Conservation (phyloP, 2,797 vertebrate species). For the Pogonophryne albipinna region DNA sequence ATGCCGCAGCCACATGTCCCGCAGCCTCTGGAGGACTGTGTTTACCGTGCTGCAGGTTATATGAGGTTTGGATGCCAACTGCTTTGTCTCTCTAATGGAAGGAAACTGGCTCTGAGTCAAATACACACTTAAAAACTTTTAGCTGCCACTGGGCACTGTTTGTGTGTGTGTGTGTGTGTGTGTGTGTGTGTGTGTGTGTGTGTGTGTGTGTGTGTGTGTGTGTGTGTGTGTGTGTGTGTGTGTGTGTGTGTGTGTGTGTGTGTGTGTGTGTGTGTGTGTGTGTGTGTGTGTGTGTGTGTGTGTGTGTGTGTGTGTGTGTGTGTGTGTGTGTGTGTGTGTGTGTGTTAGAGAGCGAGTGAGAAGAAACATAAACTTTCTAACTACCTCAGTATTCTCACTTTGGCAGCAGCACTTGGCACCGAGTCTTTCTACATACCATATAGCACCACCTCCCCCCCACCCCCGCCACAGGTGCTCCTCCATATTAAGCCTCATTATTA, state of each 20-base stretch:
- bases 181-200: background rate
- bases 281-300: background rate
- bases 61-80: constrained; percentile 45
- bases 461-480: constrained; percentile 1
- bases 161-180: background rate
- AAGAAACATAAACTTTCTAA: constrained; percentile 12
- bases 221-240: background rate
- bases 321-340: too few relatives aligned
- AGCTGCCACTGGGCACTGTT: constrained; percentile 36
- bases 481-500: constrained; percentile 54
- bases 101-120: constrained; percentile 73
- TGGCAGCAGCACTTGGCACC: constrained; percentile 31
- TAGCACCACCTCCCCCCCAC: constrained; percentile 1
- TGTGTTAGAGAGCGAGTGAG: background rate
- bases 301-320: background rate
- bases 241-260: background rate
- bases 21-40: constrained; percentile 1
- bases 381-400: constrained; percentile 29
- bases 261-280: background rate
- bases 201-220: background rate
- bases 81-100: constrained; percentile 59
- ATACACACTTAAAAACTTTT: constrained; percentile 55
- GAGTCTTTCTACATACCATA: constrained; percentile 2
- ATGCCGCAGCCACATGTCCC: constrained; percentile 10
- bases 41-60: constrained; percentile 35